These are phyloP conservation scores for Platypus cylindrus DNA, from an alignment of 2,888 invertebrate species.

Conservation along the genomic window DNA sequence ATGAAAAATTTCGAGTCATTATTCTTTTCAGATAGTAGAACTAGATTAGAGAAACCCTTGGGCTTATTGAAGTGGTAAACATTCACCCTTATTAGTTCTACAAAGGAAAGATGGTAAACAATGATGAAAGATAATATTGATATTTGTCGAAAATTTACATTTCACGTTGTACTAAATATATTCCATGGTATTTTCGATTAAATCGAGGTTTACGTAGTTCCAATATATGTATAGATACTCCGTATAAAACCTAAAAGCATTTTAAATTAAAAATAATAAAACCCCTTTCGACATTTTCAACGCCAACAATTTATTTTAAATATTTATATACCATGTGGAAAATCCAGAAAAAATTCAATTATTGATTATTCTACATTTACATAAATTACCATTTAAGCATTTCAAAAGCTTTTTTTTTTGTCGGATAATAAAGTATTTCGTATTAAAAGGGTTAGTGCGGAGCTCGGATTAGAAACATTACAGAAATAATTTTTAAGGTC, in stretches of 20 bases:
- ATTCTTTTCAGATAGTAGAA: too few relatives aligned
- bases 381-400: too few relatives aligned
- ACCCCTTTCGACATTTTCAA: conserved; percentile 2
- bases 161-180: conserved; percentile 3
- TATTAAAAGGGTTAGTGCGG: too few relatives aligned
- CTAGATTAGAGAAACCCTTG: too few relatives aligned
- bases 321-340: too few relatives aligned
- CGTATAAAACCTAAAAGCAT: conserved; percentile 6
- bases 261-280: conserved; percentile 8
- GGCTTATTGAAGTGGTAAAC: conserved; percentile 3
- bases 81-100: conserved; percentile 2
- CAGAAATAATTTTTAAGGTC: conserved; percentile 7
- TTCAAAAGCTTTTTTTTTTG: too few relatives aligned
- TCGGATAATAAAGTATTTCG: too few relatives aligned
- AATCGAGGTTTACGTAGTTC: conserved; percentile 6
- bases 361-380: too few relatives aligned
- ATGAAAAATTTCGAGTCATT: too few relatives aligned
- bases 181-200: conserved; percentile 4
- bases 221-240: too few relatives aligned
- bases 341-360: too few relatives aligned
- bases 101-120: conserved; percentile 3
- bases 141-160: conserved; percentile 5
- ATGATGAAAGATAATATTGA: conserved; percentile 1
- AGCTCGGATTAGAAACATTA: conserved; percentile 2
- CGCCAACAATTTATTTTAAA: too few relatives aligned